Base-by-base conservation (phyloP, 2,113 vertebrate species). In the Plestiodon gilberti region DNA sequence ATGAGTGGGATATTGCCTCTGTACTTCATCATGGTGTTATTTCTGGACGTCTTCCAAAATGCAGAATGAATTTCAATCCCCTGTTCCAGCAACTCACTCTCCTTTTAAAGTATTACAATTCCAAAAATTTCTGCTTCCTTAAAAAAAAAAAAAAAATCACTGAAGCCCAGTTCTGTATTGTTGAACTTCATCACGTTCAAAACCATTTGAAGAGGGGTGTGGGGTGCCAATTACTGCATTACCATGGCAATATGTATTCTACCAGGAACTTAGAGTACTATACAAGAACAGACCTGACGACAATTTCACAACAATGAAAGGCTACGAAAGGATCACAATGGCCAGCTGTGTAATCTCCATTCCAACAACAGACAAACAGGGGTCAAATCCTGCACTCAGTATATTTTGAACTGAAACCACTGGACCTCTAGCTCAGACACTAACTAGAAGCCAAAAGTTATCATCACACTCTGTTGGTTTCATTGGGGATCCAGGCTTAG, bases 31-130 rank as follows among this genome's bases (percentile, higher is more conserved):
- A 71, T 2, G 9, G 81, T 76, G n/a, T 84, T 90, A 57, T 89
- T 74, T 55, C 28, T 87, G 82, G 85, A 80, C 59, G 91, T 33
- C 0, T 3, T 13, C 0, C 0, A 5, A 84, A 20, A 52, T 83
- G n/a, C 59, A 6, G 65, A 87, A 81, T 62, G 28, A 76, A 83
- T 35, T 20, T 59, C 76, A 87, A 62, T 28, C 57, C 79, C 22
- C 62, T 23, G 7, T 65, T 87, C 85, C 87, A 83, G 18, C 52
- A 90, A 33, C 55, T 59, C 84, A 43, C 59, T 91, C 87, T 79
- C 85, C 22, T 13, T 70, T 28, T 74, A 78, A 78, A 75, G 81
- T 64, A 55, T 17, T 81, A 8, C 40, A 86, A 1, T 67, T 87
- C 86, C 77, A 65, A 22, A 82, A 70, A 43, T 74, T 81, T 81